Evolutionary conservation across 2,797 vertebrate species (phyloP).

Genomic region (Myotis myotis): DNA sequence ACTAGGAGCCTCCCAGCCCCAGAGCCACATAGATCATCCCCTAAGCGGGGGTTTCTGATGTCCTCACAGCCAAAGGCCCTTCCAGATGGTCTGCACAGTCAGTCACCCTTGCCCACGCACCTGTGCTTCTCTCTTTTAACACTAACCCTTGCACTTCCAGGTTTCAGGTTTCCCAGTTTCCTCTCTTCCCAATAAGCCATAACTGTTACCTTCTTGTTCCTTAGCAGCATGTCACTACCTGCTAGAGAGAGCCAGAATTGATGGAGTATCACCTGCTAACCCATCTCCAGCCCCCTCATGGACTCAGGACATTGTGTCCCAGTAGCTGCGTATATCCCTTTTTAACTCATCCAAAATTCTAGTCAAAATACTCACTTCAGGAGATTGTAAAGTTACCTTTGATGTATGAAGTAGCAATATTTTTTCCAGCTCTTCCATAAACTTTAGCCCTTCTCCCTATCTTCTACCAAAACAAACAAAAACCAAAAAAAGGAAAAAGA

Average conservation of each 20-base stretch:
- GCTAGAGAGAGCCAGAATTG: slow-evolving; percentile 47
- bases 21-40: slow-evolving; percentile 62
- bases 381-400: slow-evolving; percentile 50
- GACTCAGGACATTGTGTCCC: slow-evolving; percentile 67
- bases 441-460: slow-evolving; percentile 45
- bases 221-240: slow-evolving; percentile 73
- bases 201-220: slow-evolving; percentile 56
- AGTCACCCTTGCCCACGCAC: slow-evolving; percentile 53
- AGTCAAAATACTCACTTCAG: slow-evolving; percentile 24
- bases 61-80: slow-evolving; percentile 70
- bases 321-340: slow-evolving; percentile 51
- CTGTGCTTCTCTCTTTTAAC: slow-evolving; percentile 69
- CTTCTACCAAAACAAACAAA: slow-evolving; percentile 17
- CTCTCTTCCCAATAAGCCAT: slow-evolving; percentile 46
- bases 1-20: slow-evolving; percentile 55
- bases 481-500: neutral
- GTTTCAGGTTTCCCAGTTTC: slow-evolving; percentile 58
- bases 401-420: neutral
- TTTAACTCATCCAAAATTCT: slow-evolving; percentile 34
- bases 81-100: slow-evolving; percentile 64
- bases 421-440: slow-evolving; percentile 18
- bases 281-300: neutral
- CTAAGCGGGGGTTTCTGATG: slow-evolving; percentile 47
- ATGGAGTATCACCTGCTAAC: neutral
- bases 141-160: slow-evolving; percentile 77